Conservation (phyloP, 1,140 invertebrate species). For the Ceratosolen solmsi region DNA sequence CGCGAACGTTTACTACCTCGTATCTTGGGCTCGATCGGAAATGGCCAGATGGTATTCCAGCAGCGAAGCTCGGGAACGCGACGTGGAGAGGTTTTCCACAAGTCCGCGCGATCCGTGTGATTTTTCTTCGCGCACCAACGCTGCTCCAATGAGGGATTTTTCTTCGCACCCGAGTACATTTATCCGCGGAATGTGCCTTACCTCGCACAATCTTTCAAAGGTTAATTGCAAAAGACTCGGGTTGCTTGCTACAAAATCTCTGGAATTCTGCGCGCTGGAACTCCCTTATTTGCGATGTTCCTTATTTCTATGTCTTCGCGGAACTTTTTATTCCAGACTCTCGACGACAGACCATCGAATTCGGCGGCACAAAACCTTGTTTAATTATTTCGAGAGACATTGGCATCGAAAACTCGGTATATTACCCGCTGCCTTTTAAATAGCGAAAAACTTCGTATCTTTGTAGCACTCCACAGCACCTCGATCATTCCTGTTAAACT, state of each 20-base stretch:
- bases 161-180: neutral
- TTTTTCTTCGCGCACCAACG: neutral
- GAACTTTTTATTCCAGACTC: neutral
- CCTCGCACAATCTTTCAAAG: neutral
- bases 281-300: neutral
- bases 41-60: neutral
- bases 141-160: neutral
- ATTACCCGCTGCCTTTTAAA: no score
- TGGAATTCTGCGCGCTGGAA: no score
- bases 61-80: neutral
- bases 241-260: neutral
- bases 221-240: neutral
- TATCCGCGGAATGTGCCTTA: neutral
- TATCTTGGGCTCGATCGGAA: neutral
- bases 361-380: neutral
- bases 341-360: neutral
- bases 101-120: neutral
- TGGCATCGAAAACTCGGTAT: no score
- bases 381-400: neutral
- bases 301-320: neutral
- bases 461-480: no score
- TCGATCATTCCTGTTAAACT: no score
- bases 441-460: no score
- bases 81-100: neutral
- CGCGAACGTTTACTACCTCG: neutral